Evolutionary conservation across 2,113 vertebrate genomes (phyloP).

Genomic region (Calidris pugnax): DNA sequence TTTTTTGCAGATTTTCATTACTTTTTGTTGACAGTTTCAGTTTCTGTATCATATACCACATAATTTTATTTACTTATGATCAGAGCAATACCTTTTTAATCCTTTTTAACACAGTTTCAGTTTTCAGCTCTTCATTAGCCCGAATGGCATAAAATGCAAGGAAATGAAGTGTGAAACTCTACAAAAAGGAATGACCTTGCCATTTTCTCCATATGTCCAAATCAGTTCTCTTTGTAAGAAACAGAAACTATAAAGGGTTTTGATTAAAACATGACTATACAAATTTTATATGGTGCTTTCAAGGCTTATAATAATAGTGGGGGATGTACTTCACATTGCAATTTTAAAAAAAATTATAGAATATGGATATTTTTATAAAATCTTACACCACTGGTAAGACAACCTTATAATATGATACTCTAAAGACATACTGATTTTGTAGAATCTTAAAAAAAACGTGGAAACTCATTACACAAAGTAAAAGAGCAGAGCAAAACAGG

Average conservation of each 20-base stretch:
- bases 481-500: slow-evolving; percentile 28
- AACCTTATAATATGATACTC: slow-evolving; percentile 8
- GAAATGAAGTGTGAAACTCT: slow-evolving; percentile 10
- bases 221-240: background rate
- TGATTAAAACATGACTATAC: slow-evolving; percentile 37
- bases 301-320: background rate
- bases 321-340: background rate
- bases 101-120: slow-evolving; percentile 10
- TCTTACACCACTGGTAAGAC: background rate
- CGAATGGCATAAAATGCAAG: background rate
- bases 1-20: slow-evolving; percentile 18
- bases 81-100: background rate
- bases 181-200: background rate
- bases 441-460: slow-evolving; percentile 22
- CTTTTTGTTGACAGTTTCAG: slow-evolving; percentile 23
- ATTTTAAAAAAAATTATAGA: background rate
- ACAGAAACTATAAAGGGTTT: background rate
- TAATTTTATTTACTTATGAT: slow-evolving; percentile 49
- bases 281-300: background rate
- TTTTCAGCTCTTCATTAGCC: slow-evolving; percentile 11
- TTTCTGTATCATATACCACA: slow-evolving; percentile 22
- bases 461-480: slow-evolving; percentile 22
- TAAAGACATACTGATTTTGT: slow-evolving; percentile 1
- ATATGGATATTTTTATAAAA: background rate
- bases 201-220: background rate